Evolutionary conservation across 37 sponge, comb jelly and placozoan genomes (phyloP).

Genomic region (Beroe ovata): DNA sequence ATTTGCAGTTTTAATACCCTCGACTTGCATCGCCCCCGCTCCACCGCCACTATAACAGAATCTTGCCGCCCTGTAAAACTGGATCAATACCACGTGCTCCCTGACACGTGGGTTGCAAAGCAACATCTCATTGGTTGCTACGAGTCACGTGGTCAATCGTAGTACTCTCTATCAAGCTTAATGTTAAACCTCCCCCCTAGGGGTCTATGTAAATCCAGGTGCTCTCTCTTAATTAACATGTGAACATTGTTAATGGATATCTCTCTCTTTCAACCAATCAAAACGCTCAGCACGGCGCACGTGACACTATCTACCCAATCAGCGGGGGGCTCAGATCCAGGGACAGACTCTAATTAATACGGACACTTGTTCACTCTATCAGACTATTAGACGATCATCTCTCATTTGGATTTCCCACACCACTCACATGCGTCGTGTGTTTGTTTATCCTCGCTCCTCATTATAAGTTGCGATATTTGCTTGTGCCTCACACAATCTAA

Average conservation of each 20-base stretch:
- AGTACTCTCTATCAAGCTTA: constrained; percentile 57
- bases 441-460: no score
- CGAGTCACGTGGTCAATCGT: constrained; percentile 28
- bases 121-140: constrained; percentile 13
- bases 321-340: no score
- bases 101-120: not conserved
- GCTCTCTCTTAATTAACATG: constrained; percentile 62
- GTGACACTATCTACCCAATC: not conserved
- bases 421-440: no score
- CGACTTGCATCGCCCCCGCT: not conserved
- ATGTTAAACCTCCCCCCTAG: constrained; percentile 64
- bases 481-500: no score
- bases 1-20: constrained; percentile 28
- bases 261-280: constrained; percentile 8
- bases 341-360: no score
- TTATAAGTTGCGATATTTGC: no score
- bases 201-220: constrained; percentile 59
- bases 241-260: constrained; percentile 40
- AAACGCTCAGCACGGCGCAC: not conserved
- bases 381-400: not conserved
- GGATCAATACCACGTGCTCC: constrained; percentile 22
- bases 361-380: constrained; percentile 27
- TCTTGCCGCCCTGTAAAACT: constrained; percentile 63
- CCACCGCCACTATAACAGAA: constrained; percentile 29
- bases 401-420: no score